Evolutionary conservation across 2,797 vertebrate genomes (phyloP).

Genomic region (Anguilla pacifica): DNA sequence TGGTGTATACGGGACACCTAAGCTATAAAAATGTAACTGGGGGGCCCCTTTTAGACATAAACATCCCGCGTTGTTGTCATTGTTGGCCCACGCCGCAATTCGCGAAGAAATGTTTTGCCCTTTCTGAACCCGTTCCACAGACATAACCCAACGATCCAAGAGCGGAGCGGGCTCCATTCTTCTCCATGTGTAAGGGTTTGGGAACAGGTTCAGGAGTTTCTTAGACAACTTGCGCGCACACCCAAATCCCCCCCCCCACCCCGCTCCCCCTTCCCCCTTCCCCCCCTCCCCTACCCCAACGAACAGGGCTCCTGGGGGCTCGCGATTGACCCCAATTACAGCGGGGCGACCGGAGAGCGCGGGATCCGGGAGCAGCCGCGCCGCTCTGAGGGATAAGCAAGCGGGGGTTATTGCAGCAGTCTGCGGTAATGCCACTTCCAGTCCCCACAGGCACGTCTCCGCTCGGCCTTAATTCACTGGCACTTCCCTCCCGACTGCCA

Average conservation of each 20-base stretch:
- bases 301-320: slow-evolving; percentile 6
- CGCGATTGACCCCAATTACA: slow-evolving; percentile 15
- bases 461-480: not conserved
- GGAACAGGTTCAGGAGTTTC: not conserved
- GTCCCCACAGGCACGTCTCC: not conserved
- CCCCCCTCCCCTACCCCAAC: not conserved
- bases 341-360: not conserved
- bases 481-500: not conserved
- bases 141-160: not conserved
- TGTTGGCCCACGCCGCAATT: not conserved
- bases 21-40: slow-evolving; percentile 15
- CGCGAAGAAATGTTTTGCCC: not conserved
- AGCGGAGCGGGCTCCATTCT: not conserved
- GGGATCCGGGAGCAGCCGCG: not conserved
- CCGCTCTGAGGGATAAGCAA: not conserved
- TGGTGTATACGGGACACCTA: slow-evolving; percentile 19
- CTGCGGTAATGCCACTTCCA: slow-evolving; percentile 6
- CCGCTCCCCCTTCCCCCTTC: no score
- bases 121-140: not conserved
- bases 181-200: not conserved
- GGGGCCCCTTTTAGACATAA: slow-evolving; percentile 1
- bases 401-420: not conserved
- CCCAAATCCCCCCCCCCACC: no score
- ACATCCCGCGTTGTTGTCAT: not conserved
- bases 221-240: not conserved